Evolutionary conservation across 2,888 invertebrate genomes (phyloP).

Genomic region (Lithophane ornitopus): DNA sequence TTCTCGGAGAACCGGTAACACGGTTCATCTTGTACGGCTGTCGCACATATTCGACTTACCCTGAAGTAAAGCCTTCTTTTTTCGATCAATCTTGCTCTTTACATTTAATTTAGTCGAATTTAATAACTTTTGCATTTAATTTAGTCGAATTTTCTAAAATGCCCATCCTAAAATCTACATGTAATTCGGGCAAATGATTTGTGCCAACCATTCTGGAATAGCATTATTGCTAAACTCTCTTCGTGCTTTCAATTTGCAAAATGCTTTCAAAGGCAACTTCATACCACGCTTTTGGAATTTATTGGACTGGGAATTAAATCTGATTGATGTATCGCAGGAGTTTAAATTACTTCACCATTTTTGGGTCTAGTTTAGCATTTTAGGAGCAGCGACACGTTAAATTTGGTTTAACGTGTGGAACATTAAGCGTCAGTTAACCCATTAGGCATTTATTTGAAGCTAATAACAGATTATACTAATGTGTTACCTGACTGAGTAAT

Average conservation of each 20-base stretch:
- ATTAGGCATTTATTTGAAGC: slow-evolving; percentile 10
- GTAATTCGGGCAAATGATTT: slow-evolving; percentile 9
- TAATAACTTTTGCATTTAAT: background rate
- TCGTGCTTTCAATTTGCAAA: slow-evolving; percentile 46
- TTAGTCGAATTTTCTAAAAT: background rate
- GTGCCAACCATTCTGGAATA: slow-evolving; percentile 14
- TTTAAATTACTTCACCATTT: slow-evolving; percentile 18
- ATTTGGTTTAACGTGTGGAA: background rate
- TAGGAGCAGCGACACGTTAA: background rate
- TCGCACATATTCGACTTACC: background rate
- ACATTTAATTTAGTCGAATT: background rate
- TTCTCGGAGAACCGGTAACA: background rate
- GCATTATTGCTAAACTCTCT: slow-evolving; percentile 20
- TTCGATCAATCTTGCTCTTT: slow-evolving; percentile 4
- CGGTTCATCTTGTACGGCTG: slow-evolving; percentile 16
- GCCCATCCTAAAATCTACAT: background rate
- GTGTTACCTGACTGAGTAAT: background rate
- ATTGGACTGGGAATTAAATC: slow-evolving; percentile 38
- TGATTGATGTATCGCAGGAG: slow-evolving; percentile 19
- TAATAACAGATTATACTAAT: background rate
- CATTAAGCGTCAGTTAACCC: slow-evolving; percentile 2
- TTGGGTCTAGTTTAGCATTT: slow-evolving; percentile 22
- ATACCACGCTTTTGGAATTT: slow-evolving; percentile 29
- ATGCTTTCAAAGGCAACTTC: slow-evolving; percentile 26
- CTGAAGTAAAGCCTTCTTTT: background rate